These are phyloP conservation scores for Abrostola triplasia DNA, from an alignment of 2,888 invertebrate genomes.

Conservation along the genomic window DNA sequence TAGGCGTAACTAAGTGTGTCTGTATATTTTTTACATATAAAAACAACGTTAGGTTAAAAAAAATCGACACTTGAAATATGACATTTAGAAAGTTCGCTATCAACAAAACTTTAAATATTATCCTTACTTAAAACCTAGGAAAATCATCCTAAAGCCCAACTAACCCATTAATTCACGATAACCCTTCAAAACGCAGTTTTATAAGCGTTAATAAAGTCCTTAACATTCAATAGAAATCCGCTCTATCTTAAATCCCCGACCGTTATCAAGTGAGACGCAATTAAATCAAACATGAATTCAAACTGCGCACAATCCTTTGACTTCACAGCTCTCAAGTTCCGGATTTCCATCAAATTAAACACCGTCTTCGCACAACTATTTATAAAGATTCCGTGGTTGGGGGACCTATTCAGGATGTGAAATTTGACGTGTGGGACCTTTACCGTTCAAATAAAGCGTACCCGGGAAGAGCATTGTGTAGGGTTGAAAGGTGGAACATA, in stretches of 20 bases:
- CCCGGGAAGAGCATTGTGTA: constrained; percentile 68
- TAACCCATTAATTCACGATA: no score
- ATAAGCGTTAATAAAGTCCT: constrained; percentile 10
- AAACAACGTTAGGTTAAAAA: no score
- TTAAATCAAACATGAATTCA: constrained; percentile 75
- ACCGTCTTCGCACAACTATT: constrained; percentile 84
- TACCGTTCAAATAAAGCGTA: constrained; percentile 71
- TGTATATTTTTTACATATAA: no score
- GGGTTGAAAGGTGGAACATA: constrained; percentile 71
- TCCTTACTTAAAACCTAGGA: no score
- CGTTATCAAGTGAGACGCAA: constrained; percentile 67
- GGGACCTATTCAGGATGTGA: constrained; percentile 83
- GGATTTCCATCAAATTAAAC: constrained; percentile 87
- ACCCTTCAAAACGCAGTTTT: background rate
- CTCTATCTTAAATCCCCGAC: constrained; percentile 51
- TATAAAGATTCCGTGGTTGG: constrained; percentile 84
- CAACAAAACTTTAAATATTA: no score
- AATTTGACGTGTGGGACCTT: constrained; percentile 87
- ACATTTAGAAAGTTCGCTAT: no score
- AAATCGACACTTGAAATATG: no score
- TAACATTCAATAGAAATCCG: constrained; percentile 27
- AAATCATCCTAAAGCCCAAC: no score
- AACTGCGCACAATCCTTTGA: constrained; percentile 74
- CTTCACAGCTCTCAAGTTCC: constrained; percentile 72
- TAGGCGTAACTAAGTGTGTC: no score